phyloP scores from a whole-genome alignment of 2,888 invertebrate species.

The Adelphocoris suturalis region DNA sequence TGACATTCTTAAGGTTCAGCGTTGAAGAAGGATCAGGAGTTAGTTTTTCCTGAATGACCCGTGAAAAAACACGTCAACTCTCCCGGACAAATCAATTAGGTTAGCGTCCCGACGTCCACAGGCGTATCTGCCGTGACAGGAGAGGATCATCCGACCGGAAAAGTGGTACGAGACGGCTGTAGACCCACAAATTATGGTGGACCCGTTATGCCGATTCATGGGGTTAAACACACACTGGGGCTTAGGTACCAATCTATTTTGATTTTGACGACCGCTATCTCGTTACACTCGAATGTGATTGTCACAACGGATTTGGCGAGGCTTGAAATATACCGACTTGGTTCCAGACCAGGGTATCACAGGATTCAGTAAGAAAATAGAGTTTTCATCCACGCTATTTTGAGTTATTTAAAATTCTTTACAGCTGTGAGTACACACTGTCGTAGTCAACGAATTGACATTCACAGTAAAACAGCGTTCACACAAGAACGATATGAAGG shows the following conservation, averaged over 20 bases:
- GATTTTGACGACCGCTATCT: not conserved
- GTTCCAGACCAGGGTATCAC: no score
- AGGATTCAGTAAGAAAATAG: no score
- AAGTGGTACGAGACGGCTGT: not conserved
- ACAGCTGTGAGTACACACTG: no score
- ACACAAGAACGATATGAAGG: no score
- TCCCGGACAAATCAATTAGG: constrained; percentile 58
- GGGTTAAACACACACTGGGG: not conserved
- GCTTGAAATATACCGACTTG: not conserved
- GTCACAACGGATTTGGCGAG: not conserved
- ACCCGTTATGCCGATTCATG: not conserved
- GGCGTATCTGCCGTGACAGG: not conserved
- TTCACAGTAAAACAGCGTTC: no score
- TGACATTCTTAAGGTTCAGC: no score
- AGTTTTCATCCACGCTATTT: no score
- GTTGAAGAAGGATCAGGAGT: no score
- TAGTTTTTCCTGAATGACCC: not conserved
- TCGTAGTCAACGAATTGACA: no score
- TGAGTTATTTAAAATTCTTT: no score
- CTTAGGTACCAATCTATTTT: no score
- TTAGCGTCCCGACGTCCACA: constrained; percentile 27
- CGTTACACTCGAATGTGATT: constrained; percentile 3
- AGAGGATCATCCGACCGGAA: constrained; percentile 18
- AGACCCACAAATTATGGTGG: constrained; percentile 34
- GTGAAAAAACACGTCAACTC: not conserved